Percentiles rank a stretch among this genome's conserved stretches.
Evolutionary conservation across 1,140 invertebrate genomes (phyloP).

Genomic region (Bombus haemorrhoidalis): DNA sequence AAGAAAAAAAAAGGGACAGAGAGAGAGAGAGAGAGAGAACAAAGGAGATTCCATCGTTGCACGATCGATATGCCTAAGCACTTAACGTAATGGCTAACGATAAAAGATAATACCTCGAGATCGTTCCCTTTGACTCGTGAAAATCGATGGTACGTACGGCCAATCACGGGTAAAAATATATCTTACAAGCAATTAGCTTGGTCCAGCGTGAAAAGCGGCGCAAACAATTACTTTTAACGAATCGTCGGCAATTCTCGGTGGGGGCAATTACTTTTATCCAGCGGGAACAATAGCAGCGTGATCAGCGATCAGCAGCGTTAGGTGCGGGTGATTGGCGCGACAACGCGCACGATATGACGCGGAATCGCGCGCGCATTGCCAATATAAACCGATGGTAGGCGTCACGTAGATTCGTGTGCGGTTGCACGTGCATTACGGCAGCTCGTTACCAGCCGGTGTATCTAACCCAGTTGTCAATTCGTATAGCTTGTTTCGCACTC

Average conservation of each 20-base stretch:
- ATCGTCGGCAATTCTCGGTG: not conserved
- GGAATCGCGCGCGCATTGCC: not conserved
- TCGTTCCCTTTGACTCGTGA: not conserved
- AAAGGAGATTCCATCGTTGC: too few relatives aligned
- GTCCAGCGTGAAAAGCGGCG: not conserved
- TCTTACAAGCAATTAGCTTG: not conserved
- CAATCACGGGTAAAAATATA: not conserved
- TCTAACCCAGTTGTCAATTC: constrained; percentile 76
- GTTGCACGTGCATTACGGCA: constrained; percentile 23
- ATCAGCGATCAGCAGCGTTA: not conserved
- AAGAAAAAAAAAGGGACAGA: not conserved
- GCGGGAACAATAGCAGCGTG: not conserved
- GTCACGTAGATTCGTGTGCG: not conserved
- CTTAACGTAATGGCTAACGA: too few relatives aligned
- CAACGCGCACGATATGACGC: constrained; percentile 8
- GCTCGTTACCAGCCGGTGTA: constrained; percentile 71
- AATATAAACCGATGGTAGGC: not conserved
- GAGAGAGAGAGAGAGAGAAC: too few relatives aligned
- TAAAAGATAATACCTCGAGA: not conserved
- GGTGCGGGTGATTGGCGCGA: not conserved
- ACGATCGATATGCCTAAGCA: too few relatives aligned
- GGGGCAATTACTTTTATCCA: constrained; percentile 1
- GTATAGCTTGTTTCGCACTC: constrained; percentile 72
- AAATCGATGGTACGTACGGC: not conserved
- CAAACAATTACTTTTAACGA: constrained; percentile 16